phyloP scores from a whole-genome alignment of 2,888 invertebrate genomes.

The Tachina fera region DNA sequence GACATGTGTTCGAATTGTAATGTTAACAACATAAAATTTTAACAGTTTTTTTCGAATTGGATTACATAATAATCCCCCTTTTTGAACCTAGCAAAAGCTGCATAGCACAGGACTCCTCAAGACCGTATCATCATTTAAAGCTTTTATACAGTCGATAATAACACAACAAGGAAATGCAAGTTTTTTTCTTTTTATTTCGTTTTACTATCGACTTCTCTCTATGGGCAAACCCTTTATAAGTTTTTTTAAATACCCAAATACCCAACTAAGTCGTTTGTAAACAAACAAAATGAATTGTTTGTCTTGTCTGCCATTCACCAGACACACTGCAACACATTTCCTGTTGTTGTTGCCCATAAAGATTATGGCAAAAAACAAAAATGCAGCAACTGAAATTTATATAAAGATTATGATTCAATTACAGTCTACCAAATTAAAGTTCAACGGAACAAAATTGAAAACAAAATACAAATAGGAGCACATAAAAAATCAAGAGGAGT shows the following conservation, averaged over 20 bases:
- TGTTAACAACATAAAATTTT: no score
- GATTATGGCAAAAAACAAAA: slow-evolving; percentile 40
- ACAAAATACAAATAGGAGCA: slow-evolving; percentile 33
- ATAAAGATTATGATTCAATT: slow-evolving; percentile 70
- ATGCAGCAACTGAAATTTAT: slow-evolving; percentile 22
- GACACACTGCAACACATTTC: slow-evolving; percentile 21
- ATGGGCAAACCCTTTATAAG: not conserved
- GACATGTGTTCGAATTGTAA: no score
- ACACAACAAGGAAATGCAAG: no score
- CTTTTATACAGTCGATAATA: no score
- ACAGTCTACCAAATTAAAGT: slow-evolving; percentile 58
- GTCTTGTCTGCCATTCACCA: slow-evolving; percentile 61
- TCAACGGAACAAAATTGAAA: slow-evolving; percentile 58
- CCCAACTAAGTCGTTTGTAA: slow-evolving; percentile 34
- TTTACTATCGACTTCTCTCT: no score
- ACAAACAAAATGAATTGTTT: slow-evolving; percentile 50
- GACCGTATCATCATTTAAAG: no score
- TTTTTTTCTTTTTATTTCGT: no score
- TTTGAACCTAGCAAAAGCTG: no score
- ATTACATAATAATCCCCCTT: no score
- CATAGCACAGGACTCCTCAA: no score
- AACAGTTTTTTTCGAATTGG: no score
- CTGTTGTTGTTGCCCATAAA: slow-evolving; percentile 33
- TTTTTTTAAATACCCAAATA: slow-evolving; percentile 13
- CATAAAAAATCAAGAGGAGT: slow-evolving; percentile 5